These are phyloP conservation scores for Xanthia togata DNA, from an alignment of 2,888 invertebrate genomes.

Conservation along the genomic window DNA sequence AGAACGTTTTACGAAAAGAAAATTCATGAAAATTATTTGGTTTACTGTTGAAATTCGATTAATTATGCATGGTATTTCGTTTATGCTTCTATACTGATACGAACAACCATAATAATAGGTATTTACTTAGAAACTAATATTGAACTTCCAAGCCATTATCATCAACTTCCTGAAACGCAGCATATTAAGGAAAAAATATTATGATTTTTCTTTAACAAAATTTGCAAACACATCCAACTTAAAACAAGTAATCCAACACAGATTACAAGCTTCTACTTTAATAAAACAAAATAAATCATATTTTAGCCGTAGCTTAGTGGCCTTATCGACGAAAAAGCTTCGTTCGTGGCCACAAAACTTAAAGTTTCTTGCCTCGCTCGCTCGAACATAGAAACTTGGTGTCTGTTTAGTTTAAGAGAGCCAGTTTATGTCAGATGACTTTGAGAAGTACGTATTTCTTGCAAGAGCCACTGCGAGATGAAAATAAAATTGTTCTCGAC, in stretches of 20 bases:
- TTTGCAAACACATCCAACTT: slow-evolving; percentile 38
- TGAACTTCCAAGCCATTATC: neutral
- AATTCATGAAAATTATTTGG: slow-evolving; percentile 1
- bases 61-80: neutral
- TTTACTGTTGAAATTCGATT: slow-evolving; percentile 1
- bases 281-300: slow-evolving; percentile 63
- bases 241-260: slow-evolving; percentile 59
- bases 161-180: neutral
- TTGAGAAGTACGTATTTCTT: slow-evolving; percentile 81
- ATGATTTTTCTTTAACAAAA: slow-evolving; percentile 6
- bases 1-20: slow-evolving; percentile 25
- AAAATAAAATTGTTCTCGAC: slow-evolving; percentile 71
- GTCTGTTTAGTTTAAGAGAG: slow-evolving; percentile 84
- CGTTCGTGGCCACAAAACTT: slow-evolving; percentile 67
- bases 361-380: slow-evolving; percentile 74
- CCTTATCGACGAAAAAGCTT: slow-evolving; percentile 71
- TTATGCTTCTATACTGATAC: neutral
- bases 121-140: neutral
- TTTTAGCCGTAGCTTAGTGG: slow-evolving; percentile 56
- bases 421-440: slow-evolving; percentile 82
- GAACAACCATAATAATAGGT: neutral
- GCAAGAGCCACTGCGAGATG: slow-evolving; percentile 62
- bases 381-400: slow-evolving; percentile 77
- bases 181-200: neutral
- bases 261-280: slow-evolving; percentile 60